Percentiles rank a stretch among this genome's conserved stretches.
Conservation (phyloP, 2,888 invertebrate species). For the Acronicta alni region DNA sequence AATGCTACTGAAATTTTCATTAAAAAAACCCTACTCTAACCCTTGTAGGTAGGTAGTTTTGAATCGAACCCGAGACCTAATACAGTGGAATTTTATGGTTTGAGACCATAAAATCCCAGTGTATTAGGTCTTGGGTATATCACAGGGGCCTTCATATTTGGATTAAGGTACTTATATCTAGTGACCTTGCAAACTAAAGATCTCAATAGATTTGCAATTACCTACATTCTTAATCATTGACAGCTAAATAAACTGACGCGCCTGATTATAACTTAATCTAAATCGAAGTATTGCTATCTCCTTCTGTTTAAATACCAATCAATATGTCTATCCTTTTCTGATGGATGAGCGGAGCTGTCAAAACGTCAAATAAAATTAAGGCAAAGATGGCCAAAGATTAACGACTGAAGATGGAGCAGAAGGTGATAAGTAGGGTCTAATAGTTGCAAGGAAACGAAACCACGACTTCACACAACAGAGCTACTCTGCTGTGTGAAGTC, state of each 20-base stretch:
- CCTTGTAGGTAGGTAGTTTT: too few relatives aligned
- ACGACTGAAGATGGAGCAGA: neutral
- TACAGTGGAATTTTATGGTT: too few relatives aligned
- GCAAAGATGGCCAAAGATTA: constrained; percentile 59
- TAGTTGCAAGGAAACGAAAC: too few relatives aligned
- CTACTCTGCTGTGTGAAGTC: too few relatives aligned
- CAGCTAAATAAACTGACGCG: constrained; percentile 51
- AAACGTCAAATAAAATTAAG: constrained; percentile 73
- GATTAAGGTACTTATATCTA: too few relatives aligned
- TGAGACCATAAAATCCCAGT: too few relatives aligned
- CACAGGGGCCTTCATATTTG: too few relatives aligned
- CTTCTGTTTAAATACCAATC: constrained; percentile 45
- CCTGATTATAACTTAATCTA: constrained; percentile 62
- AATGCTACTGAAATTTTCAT: too few relatives aligned
- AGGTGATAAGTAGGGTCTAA: neutral
- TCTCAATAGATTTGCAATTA: constrained; percentile 10
- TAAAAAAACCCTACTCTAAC: too few relatives aligned
- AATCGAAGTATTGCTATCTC: constrained; percentile 53
- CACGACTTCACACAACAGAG: too few relatives aligned
- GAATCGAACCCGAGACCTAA: too few relatives aligned
- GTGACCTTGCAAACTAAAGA: neutral
- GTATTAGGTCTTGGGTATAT: too few relatives aligned
- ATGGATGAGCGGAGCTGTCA: constrained; percentile 64
- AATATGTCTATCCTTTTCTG: constrained; percentile 55
- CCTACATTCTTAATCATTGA: constrained; percentile 30